phyloP scores from a whole-genome alignment of 2,113 vertebrate species.

The Chaetorhynchus papuensis region DNA sequence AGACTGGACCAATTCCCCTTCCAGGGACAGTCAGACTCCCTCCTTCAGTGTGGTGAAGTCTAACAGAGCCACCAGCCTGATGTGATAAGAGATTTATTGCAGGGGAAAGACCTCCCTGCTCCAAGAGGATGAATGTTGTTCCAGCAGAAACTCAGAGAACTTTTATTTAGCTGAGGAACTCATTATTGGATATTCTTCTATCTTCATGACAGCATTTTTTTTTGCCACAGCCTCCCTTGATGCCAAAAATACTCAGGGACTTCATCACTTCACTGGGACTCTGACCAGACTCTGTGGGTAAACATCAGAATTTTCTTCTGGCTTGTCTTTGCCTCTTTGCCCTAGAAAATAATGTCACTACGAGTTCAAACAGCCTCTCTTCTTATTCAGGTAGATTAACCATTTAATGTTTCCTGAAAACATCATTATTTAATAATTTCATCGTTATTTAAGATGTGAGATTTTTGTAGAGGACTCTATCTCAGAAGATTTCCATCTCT shows the following conservation, averaged over 20 bases:
- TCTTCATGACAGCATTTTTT: background rate
- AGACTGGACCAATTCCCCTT: background rate
- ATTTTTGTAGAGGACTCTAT: background rate
- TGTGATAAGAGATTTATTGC: background rate
- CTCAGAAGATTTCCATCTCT: background rate
- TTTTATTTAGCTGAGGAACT: background rate
- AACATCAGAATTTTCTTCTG: background rate
- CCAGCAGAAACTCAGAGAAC: background rate
- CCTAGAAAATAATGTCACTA: background rate
- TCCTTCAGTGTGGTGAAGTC: accelerated
- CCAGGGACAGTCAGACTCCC: background rate
- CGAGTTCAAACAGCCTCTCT: background rate
- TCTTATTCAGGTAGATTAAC: background rate
- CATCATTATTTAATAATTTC: too few species aligned
- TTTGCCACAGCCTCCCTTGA: background rate
- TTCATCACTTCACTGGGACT: background rate
- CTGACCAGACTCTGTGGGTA: background rate
- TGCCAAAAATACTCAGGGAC: background rate
- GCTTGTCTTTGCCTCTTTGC: background rate
- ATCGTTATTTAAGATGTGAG: background rate
- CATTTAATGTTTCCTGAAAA: background rate
- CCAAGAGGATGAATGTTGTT: background rate
- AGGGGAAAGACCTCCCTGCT: background rate
- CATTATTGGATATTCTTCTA: background rate
- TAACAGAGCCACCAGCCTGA: background rate